phyloP scores from a whole-genome alignment of 2,888 invertebrate genomes.

The Steinernema scapterisci region DNA sequence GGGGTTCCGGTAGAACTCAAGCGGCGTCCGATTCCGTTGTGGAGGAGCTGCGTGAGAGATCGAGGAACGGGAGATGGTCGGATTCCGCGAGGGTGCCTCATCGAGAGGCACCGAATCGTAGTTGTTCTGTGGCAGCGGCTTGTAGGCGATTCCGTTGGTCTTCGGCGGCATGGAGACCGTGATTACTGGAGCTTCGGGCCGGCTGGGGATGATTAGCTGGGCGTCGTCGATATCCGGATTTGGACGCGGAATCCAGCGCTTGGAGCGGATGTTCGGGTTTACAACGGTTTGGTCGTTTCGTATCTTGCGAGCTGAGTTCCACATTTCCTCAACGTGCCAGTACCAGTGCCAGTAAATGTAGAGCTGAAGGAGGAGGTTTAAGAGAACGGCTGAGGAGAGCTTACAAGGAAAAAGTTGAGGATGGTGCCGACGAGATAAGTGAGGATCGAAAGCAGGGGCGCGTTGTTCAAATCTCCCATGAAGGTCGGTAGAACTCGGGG shows the following conservation, averaged over 20 bases:
- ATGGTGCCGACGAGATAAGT: constrained; percentile 57
- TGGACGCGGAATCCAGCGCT: constrained; percentile 9
- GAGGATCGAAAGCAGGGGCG: constrained; percentile 54
- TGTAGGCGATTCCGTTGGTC: constrained; percentile 21
- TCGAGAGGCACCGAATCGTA: constrained; percentile 18
- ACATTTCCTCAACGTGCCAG: constrained; percentile 57
- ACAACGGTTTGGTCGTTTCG: constrained; percentile 35
- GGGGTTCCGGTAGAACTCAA: not conserved
- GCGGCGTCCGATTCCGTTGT: not conserved
- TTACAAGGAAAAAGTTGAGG: constrained; percentile 62
- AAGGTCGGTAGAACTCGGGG: constrained; percentile 54
- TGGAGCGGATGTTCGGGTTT: constrained; percentile 24
- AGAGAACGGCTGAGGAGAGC: not conserved
- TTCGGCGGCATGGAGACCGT: not conserved
- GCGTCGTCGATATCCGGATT: constrained; percentile 11
- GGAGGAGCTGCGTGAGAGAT: not conserved
- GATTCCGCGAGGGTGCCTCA: not conserved
- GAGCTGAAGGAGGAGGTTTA: too few relatives aligned
- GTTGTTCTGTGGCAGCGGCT: constrained; percentile 23
- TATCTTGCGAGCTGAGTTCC: constrained; percentile 45
- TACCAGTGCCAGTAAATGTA: constrained; percentile 66
- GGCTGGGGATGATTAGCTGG: not conserved
- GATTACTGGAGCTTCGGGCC: not conserved
- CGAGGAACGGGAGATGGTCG: not conserved
- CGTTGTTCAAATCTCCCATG: constrained; percentile 53